Evolutionary conservation across 2,797 vertebrate species (phyloP).

Genomic region (Sebastes iracundus): DNA sequence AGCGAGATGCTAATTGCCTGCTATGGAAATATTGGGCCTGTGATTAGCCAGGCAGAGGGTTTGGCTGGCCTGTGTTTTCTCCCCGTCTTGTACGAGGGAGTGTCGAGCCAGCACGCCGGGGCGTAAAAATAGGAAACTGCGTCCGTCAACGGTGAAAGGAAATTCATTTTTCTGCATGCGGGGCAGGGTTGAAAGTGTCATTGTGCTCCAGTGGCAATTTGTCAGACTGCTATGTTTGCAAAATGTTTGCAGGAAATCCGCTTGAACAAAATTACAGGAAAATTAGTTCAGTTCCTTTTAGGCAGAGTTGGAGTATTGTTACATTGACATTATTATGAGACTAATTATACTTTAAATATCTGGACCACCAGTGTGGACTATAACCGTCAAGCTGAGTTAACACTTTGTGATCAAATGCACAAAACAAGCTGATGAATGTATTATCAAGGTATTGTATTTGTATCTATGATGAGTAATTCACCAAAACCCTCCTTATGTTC

Average conservation of each 20-base stretch:
- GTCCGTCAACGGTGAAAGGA: conserved; percentile 27
- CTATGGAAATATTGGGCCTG: conserved; percentile 97
- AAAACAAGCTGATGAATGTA: not conserved
- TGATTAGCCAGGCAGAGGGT: conserved; percentile 86
- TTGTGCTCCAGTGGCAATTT: conserved; percentile 67
- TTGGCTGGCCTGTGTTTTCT: conserved; percentile 66
- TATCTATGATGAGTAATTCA: conserved; percentile 15
- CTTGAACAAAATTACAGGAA: conserved; percentile 63
- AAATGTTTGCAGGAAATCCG: conserved; percentile 52
- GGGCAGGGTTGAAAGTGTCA: conserved; percentile 48
- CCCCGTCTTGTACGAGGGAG: conserved; percentile 34
- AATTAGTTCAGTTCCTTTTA: conserved; percentile 52
- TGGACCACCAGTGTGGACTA: not conserved
- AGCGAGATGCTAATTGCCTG: conserved; percentile 98
- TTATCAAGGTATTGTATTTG: not conserved
- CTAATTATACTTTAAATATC: conserved; percentile 26
- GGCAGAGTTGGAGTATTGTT: conserved; percentile 36
- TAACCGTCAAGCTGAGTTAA: not conserved
- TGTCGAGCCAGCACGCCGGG: conserved; percentile 35
- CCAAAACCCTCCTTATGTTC: not conserved
- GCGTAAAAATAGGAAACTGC: conserved; percentile 41
- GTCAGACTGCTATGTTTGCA: conserved; percentile 53
- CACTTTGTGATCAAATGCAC: not conserved
- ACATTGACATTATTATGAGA: conserved; percentile 16
- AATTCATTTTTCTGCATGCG: conserved; percentile 47